A percentile compares a stretch with the other conserved stretches of the same genome.
Conservation (phyloP, 2,797 vertebrate genomes). For the Poecilia picta region DNA sequence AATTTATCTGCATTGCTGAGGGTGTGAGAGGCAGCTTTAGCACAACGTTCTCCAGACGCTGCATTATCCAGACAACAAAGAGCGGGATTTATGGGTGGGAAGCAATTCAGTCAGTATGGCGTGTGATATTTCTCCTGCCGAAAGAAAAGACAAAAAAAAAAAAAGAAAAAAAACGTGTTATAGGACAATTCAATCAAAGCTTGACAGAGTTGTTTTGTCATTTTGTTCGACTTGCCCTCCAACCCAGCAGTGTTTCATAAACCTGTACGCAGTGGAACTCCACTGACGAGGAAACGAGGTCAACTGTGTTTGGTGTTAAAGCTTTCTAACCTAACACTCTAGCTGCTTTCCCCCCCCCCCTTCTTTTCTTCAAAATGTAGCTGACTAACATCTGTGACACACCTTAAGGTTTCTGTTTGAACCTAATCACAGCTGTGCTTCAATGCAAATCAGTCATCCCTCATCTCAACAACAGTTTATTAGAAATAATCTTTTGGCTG, state of each 20-base stretch:
- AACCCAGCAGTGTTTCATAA: constrained; percentile 71
- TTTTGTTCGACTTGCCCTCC: constrained; percentile 62
- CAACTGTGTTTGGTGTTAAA: constrained; percentile 52
- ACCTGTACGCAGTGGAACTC: constrained; percentile 36
- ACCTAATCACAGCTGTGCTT: constrained; percentile 5
- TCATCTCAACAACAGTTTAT: not conserved
- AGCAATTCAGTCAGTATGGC: constrained; percentile 57
- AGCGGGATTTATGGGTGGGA: constrained; percentile 65
- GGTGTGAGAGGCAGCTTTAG: constrained; percentile 60
- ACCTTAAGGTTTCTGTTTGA: constrained; percentile 1
- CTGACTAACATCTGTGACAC: constrained; percentile 15
- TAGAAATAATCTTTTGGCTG: not conserved
- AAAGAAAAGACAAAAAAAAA: constrained; percentile 37
- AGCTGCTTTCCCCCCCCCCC: constrained; percentile 2
- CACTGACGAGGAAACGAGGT: constrained; percentile 56
- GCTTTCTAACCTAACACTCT: constrained; percentile 20
- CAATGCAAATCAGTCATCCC: not conserved
- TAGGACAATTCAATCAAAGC: constrained; percentile 63
- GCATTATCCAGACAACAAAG: constrained; percentile 58
- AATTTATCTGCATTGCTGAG: constrained; percentile 70
- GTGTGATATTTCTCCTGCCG: constrained; percentile 62
- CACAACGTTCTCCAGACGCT: constrained; percentile 46
- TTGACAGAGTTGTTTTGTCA: constrained; percentile 59
- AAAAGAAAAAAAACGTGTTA: constrained; percentile 57
- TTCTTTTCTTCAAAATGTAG: constrained; percentile 12